These are phyloP conservation scores for Pyralis farinalis DNA, from an alignment of 2,888 invertebrate species.

Conservation along the genomic window DNA sequence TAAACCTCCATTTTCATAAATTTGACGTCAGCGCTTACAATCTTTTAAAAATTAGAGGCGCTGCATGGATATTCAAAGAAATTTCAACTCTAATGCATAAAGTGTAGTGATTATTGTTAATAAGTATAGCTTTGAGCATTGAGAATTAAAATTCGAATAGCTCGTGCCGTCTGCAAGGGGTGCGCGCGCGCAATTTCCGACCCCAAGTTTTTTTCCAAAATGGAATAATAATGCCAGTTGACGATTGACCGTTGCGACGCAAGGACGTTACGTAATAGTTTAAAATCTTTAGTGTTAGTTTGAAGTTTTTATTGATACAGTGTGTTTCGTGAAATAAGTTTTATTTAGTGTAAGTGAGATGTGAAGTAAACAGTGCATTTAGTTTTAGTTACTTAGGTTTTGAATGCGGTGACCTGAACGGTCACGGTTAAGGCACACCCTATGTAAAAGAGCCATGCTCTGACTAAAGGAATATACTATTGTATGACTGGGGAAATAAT, in stretches of 20 bases:
- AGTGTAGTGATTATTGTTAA: conserved; percentile 13
- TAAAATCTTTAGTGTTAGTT: neutral
- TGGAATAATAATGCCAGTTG: conserved; percentile 51
- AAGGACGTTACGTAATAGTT: conserved; percentile 27
- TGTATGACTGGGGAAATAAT: conserved; percentile 31
- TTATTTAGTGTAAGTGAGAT: conserved; percentile 2
- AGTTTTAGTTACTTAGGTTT: conserved; percentile 15
- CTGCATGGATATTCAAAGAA: conserved; percentile 8
- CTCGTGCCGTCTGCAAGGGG: conserved; percentile 67
- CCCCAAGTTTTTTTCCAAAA: conserved; percentile 52
- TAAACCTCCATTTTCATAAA: neutral
- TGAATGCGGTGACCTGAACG: conserved; percentile 28
- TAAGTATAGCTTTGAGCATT: conserved; percentile 7
- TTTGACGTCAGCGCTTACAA: neutral
- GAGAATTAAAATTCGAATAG: conserved; percentile 30
- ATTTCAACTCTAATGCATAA: neutral
- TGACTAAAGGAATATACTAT: conserved; percentile 23
- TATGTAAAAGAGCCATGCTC: conserved; percentile 32
- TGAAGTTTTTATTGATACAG: too few relatives aligned
- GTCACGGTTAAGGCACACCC: conserved; percentile 50
- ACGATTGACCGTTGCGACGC: conserved; percentile 49
- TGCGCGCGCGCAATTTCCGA: conserved; percentile 70
- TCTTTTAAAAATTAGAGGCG: too few relatives aligned
- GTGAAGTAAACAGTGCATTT: neutral
- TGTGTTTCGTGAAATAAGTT: neutral